phyloP scores from a whole-genome alignment of 2,797 vertebrate genomes.

The Paguma larvata region DNA sequence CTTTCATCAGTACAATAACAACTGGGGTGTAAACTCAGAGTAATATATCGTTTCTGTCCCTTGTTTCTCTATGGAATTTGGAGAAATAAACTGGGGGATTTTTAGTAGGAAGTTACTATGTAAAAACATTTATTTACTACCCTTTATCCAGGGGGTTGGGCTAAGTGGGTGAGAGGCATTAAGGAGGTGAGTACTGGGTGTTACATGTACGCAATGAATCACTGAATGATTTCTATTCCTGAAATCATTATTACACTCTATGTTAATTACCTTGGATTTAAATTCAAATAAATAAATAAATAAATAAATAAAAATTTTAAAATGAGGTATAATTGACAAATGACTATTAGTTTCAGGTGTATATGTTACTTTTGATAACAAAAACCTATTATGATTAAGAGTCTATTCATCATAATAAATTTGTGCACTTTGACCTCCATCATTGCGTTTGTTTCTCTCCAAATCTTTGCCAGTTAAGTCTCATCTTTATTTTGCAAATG shows the following conservation, averaged over 20 bases:
- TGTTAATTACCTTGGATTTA: too few relatives aligned
- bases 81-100: background rate
- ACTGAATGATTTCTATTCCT: too few relatives aligned
- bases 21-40: background rate
- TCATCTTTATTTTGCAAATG: slow-evolving; percentile 9
- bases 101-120: background rate
- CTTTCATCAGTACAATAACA: background rate
- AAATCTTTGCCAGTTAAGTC: slow-evolving; percentile 1
- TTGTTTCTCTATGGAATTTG: background rate
- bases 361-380: background rate
- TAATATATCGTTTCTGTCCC: background rate
- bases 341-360: background rate
- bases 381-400: background rate
- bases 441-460: background rate
- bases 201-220: too few relatives aligned
- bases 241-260: too few relatives aligned
- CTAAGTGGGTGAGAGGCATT: too few relatives aligned
- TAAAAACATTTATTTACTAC: background rate
- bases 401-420: background rate
- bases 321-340: background rate
- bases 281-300: too few relatives aligned
- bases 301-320: background rate
- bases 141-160: too few relatives aligned
- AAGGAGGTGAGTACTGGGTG: too few relatives aligned
- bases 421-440: background rate